Evolutionary conservation across 1,140 invertebrate species (phyloP).

Genomic region (Sycophaga agraensis): DNA sequence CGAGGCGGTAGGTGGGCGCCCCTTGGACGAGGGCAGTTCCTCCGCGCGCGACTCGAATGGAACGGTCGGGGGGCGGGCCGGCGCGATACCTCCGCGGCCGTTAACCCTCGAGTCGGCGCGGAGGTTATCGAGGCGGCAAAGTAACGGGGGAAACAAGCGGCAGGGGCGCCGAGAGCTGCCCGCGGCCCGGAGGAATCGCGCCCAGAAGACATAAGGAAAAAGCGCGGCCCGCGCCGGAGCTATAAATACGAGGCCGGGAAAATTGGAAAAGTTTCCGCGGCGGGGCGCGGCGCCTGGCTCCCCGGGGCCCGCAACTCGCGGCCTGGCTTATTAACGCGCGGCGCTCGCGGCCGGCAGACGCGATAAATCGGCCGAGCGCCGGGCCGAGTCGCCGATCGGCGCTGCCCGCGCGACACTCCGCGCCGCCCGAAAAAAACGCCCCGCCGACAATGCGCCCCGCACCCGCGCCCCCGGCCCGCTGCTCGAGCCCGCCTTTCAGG

Average conservation of each 20-base stretch:
- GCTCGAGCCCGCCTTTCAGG: background rate
- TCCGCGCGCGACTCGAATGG: too few species aligned
- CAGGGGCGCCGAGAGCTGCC: constrained; percentile 1
- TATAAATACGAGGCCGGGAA: constrained; percentile 49
- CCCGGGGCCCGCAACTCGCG: too few species aligned
- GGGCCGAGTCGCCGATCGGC: background rate
- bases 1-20: too few species aligned
- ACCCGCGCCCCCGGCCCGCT: too few species aligned
- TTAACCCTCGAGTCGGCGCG: background rate
- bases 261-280: constrained; percentile 48
- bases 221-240: constrained; percentile 23
- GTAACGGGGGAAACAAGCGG: constrained; percentile 4
- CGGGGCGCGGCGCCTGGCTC: too few species aligned
- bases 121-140: background rate
- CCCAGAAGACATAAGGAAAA: constrained; percentile 15
- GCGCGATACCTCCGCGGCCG: too few species aligned
- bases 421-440: background rate
- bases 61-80: too few species aligned
- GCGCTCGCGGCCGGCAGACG: too few species aligned
- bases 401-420: background rate
- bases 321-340: too few species aligned
- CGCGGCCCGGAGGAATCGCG: background rate
- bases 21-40: too few species aligned
- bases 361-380: background rate
- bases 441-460: too few species aligned